These are phyloP conservation scores for Fundulus diaphanus DNA, from an alignment of 2,797 vertebrate species.

Conservation along the genomic window DNA sequence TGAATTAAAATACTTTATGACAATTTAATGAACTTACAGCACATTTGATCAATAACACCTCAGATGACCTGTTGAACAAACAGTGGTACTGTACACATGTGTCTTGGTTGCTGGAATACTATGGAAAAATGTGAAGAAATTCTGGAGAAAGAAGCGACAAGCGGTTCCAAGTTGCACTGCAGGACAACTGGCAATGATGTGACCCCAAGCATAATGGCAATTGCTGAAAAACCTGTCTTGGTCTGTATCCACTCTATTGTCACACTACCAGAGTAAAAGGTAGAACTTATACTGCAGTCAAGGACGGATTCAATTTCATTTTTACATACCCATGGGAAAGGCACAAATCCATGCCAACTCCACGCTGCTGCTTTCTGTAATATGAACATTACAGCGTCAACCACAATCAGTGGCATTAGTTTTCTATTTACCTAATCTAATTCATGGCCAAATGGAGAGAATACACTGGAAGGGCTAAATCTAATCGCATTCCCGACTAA, in stretches of 20 bases:
- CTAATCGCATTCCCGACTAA: conserved; percentile 71
- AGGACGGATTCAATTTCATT: neutral
- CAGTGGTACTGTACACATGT: neutral
- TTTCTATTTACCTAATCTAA: conserved; percentile 70
- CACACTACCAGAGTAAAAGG: neutral
- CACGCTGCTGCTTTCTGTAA: conserved; percentile 13
- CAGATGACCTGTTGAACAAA: neutral
- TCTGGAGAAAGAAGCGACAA: neutral
- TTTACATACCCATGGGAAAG: conserved; percentile 8
- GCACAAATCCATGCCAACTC: neutral
- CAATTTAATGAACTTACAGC: neutral
- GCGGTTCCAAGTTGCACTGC: neutral
- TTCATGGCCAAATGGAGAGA: conserved; percentile 69
- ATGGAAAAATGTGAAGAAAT: neutral
- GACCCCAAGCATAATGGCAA: conserved; percentile 8
- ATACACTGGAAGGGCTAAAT: conserved; percentile 62
- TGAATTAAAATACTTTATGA: neutral
- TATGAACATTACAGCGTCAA: conserved; percentile 63
- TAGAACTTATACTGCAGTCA: neutral
- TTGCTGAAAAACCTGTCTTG: conserved; percentile 3
- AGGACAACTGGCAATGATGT: neutral
- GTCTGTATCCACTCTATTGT: neutral
- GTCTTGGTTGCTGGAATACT: neutral
- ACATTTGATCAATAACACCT: neutral
- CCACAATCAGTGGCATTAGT: conserved; percentile 66